phyloP scores from a whole-genome alignment of 2,113 vertebrate species.

The Pomatostomus ruficeps region DNA sequence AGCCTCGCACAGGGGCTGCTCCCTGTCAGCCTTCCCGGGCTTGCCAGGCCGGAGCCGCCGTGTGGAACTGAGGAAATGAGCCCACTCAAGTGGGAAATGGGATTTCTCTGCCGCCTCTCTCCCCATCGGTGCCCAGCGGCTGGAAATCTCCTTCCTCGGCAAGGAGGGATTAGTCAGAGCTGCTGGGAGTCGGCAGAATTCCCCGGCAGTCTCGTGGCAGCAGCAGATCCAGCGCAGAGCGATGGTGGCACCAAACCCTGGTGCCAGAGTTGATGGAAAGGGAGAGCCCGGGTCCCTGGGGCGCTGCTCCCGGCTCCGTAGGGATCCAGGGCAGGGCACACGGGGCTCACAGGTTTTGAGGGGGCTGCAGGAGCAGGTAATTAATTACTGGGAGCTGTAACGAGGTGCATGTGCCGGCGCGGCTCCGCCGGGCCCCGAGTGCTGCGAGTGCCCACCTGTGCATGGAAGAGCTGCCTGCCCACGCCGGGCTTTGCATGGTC shows the following conservation, averaged over 20 bases:
- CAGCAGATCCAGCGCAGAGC: background rate
- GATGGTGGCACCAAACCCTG: background rate
- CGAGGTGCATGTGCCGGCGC: background rate
- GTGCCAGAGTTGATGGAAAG: background rate
- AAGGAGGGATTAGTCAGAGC: background rate
- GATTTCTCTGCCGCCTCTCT: background rate
- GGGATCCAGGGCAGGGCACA: background rate
- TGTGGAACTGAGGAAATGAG: background rate
- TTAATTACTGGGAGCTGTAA: background rate
- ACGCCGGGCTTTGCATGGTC: conserved; percentile 60
- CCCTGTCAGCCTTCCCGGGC: background rate
- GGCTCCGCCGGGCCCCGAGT: background rate
- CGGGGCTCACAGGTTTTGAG: background rate
- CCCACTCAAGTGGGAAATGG: background rate
- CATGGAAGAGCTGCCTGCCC: background rate
- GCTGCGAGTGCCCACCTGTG: background rate
- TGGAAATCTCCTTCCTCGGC: background rate
- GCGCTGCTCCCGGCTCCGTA: background rate
- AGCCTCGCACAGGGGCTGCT: background rate
- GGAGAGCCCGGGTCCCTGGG: background rate
- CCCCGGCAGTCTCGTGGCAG: background rate
- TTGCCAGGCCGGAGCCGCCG: fast-evolving
- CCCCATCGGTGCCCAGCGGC: background rate
- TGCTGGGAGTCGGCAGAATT: background rate
- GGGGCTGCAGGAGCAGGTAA: background rate